These are phyloP conservation scores for Pocota personata DNA, from an alignment of 2,888 invertebrate genomes.

Conservation along the genomic window DNA sequence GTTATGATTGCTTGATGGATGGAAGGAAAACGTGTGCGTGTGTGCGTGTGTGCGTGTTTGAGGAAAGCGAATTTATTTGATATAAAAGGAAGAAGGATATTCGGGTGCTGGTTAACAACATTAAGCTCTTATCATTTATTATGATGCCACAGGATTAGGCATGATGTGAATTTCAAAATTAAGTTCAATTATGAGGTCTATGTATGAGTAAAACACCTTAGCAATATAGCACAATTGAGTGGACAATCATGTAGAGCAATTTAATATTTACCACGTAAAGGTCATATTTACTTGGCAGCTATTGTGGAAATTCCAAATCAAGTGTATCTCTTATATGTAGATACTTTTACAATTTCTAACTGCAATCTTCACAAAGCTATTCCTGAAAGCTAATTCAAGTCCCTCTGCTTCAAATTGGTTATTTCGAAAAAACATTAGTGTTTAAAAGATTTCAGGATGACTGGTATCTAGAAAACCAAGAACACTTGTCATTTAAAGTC, in stretches of 20 bases:
- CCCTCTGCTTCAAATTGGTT: too few species aligned
- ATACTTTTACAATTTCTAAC: too few species aligned
- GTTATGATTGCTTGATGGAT: constrained; percentile 37
- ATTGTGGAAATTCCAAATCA: too few species aligned
- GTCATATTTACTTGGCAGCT: too few species aligned
- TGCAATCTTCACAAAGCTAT: too few species aligned
- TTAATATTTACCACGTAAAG: neutral
- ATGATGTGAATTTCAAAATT: constrained; percentile 45
- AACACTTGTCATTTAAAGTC: too few species aligned
- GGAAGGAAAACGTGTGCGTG: neutral
- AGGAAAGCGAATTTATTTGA: constrained; percentile 31
- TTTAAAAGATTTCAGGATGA: too few species aligned
- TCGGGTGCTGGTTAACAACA: constrained; percentile 8
- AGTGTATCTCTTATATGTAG: too few species aligned
- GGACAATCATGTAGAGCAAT: neutral
- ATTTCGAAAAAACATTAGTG: too few species aligned
- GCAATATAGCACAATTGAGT: neutral
- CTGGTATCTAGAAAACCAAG: too few species aligned
- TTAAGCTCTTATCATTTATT: constrained; percentile 50
- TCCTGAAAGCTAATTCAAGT: too few species aligned
- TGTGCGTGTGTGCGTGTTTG: constrained; percentile 20
- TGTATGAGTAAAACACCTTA: neutral
- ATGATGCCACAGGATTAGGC: constrained; percentile 18
- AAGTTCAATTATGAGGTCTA: constrained; percentile 12
- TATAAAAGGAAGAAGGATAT: constrained; percentile 14